Evolutionary conservation across 2,797 vertebrate species (phyloP), one percentile per base, ranked within the genome.

Genomic region (Paedocypris micromegethes): DNA sequence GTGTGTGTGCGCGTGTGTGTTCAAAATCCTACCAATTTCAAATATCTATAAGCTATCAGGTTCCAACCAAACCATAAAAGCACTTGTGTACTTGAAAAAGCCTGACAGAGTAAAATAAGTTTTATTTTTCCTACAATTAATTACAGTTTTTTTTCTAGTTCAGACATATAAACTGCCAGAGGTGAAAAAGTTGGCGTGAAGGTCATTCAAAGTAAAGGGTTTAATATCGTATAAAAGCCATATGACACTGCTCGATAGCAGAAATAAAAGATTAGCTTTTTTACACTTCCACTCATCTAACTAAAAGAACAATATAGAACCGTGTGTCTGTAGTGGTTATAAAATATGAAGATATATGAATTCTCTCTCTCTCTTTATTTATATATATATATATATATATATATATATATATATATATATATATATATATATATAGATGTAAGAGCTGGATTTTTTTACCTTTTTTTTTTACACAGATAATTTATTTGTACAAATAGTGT

Each of bases 381-480:
- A n/a, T n/a, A n/a, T 79, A 73, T 78, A 80, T 74, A 84, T 87
- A 85, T 78, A 79, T 87, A 83, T 81, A 84, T 86, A 74, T 83
- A 57, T 49, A 59, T 84, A 80, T 89, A 85, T 87, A 84, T 88
- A 83, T 78, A 73, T 59, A 74, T 81, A 73, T 76, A 77, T 73
- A 78, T 79, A 65, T 72, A 74, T 79, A 78, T 82, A 68, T 72
- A 77, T 77, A 73, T 82, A 83, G 59, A 72, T 76, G 66, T 66
- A 77, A 80, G 79, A 23, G 23, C 23, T 86, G 75, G 55, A 72
- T 62, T 71, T 77, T 54, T 64, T 72, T 23, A 23, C 23, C 23
- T 23, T 61, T 77, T 40, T 39, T 64, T 52, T 61, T 6, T 62
- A 75, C 67, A 79, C 80, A 78, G 80, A 80, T 85, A 79, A 72